These are phyloP conservation scores for Hoplias malabaricus DNA, from an alignment of 2,113 vertebrate species.

Conservation along the genomic window DNA sequence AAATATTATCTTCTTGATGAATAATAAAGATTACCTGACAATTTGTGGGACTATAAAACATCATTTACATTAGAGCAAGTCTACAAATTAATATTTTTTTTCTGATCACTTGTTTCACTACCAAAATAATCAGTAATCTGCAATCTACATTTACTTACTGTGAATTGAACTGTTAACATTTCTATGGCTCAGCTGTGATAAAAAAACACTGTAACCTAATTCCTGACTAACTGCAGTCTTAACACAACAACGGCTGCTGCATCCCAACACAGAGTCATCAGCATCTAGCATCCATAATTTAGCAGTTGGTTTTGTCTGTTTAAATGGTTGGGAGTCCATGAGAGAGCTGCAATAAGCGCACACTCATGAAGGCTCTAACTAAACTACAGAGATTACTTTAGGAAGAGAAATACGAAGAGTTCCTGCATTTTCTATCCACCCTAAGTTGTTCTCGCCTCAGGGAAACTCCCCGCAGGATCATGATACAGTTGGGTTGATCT, in stretches of 20 bases:
- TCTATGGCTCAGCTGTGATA: not conserved
- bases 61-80: too few relatives aligned
- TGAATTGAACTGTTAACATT: not conserved
- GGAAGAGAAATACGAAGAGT: not conserved
- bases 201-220: not conserved
- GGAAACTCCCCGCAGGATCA: conserved; percentile 28
- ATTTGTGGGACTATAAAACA: too few relatives aligned
- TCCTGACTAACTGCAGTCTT: not conserved
- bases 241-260: not conserved
- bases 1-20: too few relatives aligned
- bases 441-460: conserved; percentile 18
- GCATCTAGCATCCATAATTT: not conserved
- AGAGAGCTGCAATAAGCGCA: not conserved
- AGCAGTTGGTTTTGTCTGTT: not conserved
- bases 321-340: not conserved
- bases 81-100: too few relatives aligned
- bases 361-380: not conserved
- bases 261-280: not conserved
- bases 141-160: not conserved
- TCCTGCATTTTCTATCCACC: conserved; percentile 2
- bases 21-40: too few relatives aligned
- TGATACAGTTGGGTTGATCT: conserved; percentile 23
- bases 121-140: not conserved
- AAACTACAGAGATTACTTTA: not conserved
- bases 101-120: too few relatives aligned